phyloP scores from a whole-genome alignment of 2,113 vertebrate species.

The Neofelis nebulosa region DNA sequence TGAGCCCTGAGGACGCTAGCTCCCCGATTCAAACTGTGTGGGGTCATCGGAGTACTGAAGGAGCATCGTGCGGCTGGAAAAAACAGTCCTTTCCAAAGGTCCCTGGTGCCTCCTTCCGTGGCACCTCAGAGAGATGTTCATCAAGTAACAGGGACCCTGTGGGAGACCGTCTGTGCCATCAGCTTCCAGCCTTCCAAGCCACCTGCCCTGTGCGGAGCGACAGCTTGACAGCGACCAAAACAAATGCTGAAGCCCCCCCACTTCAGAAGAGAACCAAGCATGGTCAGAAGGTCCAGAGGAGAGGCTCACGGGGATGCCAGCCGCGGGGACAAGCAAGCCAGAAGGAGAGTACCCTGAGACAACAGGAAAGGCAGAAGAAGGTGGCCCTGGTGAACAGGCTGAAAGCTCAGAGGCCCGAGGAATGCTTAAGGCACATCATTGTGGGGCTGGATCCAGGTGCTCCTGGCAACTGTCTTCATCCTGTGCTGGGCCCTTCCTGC shows the following conservation, averaged over 20 bases:
- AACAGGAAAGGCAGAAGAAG: slow-evolving; percentile 82
- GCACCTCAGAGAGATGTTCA: background rate
- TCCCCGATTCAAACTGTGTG: background rate
- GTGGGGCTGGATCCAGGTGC: slow-evolving; percentile 92
- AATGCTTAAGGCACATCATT: slow-evolving; percentile 90
- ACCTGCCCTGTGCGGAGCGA: background rate
- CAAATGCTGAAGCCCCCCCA: background rate
- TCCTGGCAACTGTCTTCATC: background rate
- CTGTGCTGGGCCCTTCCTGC: background rate
- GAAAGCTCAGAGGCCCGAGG: slow-evolving; percentile 89
- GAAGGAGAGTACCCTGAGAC: slow-evolving; percentile 73
- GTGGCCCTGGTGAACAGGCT: slow-evolving; percentile 77
- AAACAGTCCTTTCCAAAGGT: background rate
- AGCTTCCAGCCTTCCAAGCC: background rate
- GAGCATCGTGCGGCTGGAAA: fast-evolving
- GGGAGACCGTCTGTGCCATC: fast-evolving
- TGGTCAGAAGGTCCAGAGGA: slow-evolving; percentile 71
- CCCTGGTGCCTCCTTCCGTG: background rate
- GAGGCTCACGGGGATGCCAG: slow-evolving; percentile 66
- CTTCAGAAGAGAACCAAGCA: slow-evolving; percentile 77
- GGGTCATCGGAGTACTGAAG: background rate
- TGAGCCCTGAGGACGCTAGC: background rate
- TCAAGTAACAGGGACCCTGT: background rate
- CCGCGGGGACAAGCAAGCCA: slow-evolving; percentile 66
- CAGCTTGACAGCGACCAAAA: background rate